phyloP scores from a whole-genome alignment of 1,140 invertebrate genomes.

The Drosophila grimshawi region DNA sequence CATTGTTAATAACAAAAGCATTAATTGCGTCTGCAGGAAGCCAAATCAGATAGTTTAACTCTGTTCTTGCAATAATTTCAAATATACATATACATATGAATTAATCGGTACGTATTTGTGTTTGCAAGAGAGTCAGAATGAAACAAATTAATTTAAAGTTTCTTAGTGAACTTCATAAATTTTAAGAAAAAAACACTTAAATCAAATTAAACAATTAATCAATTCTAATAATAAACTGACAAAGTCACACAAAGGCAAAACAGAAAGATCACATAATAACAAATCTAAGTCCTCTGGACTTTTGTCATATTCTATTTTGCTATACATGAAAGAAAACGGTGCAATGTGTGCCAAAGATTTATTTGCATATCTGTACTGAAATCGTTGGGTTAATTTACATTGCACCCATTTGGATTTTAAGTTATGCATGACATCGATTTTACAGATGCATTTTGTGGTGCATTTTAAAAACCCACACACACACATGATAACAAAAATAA shows the following conservation, averaged over 20 bases:
- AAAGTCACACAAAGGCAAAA: no score
- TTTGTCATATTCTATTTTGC: not conserved
- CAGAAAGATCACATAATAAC: not conserved
- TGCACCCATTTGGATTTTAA: slow-evolving; percentile 47
- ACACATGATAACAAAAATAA: slow-evolving; percentile 62
- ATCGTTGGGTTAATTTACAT: not conserved
- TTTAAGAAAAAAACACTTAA: no score
- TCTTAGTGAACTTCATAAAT: no score
- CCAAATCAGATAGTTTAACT: not conserved
- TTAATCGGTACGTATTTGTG: no score
- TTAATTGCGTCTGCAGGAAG: not conserved
- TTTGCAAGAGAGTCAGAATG: no score
- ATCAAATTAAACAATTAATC: no score
- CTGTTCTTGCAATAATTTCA: not conserved
- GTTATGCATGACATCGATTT: slow-evolving; percentile 80
- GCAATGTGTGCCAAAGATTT: not conserved
- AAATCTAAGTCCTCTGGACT: not conserved
- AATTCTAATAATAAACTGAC: no score
- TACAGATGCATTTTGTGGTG: slow-evolving; percentile 71
- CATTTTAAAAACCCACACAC: slow-evolving; percentile 45
- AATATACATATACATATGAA: not conserved
- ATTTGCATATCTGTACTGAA: not conserved
- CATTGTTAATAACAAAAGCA: not conserved
- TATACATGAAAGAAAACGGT: not conserved
- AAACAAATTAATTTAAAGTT: no score